Base-by-base conservation (phyloP, 2,797 vertebrate genomes). In the Liparis tanakae region DNA sequence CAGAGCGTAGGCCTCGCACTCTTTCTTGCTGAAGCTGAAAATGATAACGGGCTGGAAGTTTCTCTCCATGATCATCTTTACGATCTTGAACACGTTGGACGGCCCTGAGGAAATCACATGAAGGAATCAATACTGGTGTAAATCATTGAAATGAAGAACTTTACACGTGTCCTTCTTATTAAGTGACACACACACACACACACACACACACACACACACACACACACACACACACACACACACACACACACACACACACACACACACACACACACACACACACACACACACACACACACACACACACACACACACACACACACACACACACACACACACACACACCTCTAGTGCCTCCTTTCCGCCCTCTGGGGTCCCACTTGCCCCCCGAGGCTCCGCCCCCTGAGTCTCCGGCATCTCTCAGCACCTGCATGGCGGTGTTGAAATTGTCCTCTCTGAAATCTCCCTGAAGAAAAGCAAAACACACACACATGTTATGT, bases 41-140 rank as follows among this genome's bases (percentile, higher is more conserved):
- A 99, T 99, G 85, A 99, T 99, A 65, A 99, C 98, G 0, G 98
- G 98, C 80, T 99, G 98, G 90, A 99, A 99, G 93, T 99, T 99
- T 74, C 97, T 96, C 94, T 99, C 98, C 97, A 99, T 99, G 75
- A 99, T 99, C 98, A 99, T 99, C 93, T 99, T 99, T 67, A 99
- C 98, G 66, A 99, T 99, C 87, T 99, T 99, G 88, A 99, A 99
- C 46, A 99, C 98, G 63, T 97, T 99, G 69, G 97, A 99, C 4
- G 97, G 97, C 65, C 98, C 98, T 99, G 25, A 4, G 13, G 48
- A 78, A 8, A 70, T 2, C 12, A 34, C 8, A 67, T 2, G 20
- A 13, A 22, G 22, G 50, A 1, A 66, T 5, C 8, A 15, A 62
- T 15, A 30, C 7, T 50, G n/a, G 37, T 14, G 30, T 9, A 10